A percentile compares a stretch with the other conserved stretches of the same genome.
Evolutionary conservation across 2,888 invertebrate genomes (phyloP).

Genomic region (Zaprionus lineosus): DNA sequence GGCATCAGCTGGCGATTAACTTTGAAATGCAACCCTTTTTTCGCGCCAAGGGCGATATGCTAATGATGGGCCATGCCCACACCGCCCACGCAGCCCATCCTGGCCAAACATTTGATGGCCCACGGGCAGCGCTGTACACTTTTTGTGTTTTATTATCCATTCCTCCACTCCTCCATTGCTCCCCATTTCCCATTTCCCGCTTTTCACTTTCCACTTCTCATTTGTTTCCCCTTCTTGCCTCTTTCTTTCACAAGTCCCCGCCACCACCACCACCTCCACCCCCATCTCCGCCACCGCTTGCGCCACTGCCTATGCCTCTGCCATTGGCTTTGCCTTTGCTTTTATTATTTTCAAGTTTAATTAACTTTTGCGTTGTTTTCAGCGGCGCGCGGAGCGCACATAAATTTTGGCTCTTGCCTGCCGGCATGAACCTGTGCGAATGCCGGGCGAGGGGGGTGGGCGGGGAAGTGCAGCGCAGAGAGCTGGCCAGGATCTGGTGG

Average conservation of each 20-base stretch:
- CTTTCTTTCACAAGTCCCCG: too few relatives aligned
- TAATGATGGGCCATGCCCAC: conserved; percentile 64
- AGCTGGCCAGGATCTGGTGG: conserved; percentile 24
- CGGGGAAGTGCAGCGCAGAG: background rate
- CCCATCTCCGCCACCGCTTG: too few relatives aligned
- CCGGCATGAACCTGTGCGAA: too few relatives aligned
- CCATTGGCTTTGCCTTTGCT: conserved; percentile 46
- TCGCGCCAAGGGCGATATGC: conserved; percentile 70
- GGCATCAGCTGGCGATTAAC: conserved; percentile 78
- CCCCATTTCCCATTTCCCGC: conserved; percentile 1
- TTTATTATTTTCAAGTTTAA: conserved; percentile 76
- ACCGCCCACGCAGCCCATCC: conserved; percentile 1
- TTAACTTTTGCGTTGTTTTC: conserved; percentile 72
- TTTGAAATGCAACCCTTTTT: conserved; percentile 69
- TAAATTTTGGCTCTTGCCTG: conserved; percentile 63
- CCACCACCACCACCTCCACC: too few relatives aligned
- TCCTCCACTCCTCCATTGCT: conserved; percentile 31
- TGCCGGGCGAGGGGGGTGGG: conserved; percentile 38
- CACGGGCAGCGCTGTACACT: conserved; percentile 54
- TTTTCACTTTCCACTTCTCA: conserved; percentile 9
- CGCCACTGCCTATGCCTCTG: too few relatives aligned
- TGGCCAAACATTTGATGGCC: conserved; percentile 19
- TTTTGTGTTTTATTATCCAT: conserved; percentile 73
- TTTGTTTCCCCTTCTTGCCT: too few relatives aligned
- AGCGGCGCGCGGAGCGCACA: conserved; percentile 48